Conservation (phyloP, 2,797 vertebrate species). For the Huso huso region DNA sequence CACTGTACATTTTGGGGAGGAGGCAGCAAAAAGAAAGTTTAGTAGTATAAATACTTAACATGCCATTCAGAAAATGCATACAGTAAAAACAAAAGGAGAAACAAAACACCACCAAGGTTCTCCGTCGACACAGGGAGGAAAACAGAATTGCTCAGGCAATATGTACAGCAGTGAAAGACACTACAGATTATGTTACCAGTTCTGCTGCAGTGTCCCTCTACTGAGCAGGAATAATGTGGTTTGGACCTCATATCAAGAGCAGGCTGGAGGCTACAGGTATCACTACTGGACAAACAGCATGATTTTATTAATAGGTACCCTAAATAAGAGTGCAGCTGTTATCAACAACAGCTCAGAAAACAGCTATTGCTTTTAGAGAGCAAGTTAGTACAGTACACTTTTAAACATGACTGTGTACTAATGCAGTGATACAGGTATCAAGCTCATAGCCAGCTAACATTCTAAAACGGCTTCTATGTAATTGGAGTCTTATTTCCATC, state of each 20-base stretch:
- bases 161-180: background rate
- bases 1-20: background rate
- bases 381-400: too few relatives aligned
- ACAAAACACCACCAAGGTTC: background rate
- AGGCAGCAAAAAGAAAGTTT: slow-evolving; percentile 1
- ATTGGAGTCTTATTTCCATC: too few relatives aligned
- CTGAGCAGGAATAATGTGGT: background rate
- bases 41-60: slow-evolving; percentile 6
- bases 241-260: slow-evolving; percentile 10
- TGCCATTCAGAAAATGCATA: slow-evolving; percentile 2
- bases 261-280: background rate
- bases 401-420: too few relatives aligned
- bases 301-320: background rate
- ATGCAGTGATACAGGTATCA: too few relatives aligned
- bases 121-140: background rate
- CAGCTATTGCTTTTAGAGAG: slow-evolving; percentile 7
- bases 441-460: too few relatives aligned
- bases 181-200: background rate
- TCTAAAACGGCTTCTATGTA: too few relatives aligned
- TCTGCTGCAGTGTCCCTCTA: background rate
- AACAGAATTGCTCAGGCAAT: background rate
- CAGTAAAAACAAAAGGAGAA: background rate
- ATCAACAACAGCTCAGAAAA: background rate
- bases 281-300: background rate
- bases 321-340: slow-evolving; percentile 2